Evolutionary conservation across 2,888 invertebrate genomes (phyloP).

Genomic region (Oscheius sp.): DNA sequence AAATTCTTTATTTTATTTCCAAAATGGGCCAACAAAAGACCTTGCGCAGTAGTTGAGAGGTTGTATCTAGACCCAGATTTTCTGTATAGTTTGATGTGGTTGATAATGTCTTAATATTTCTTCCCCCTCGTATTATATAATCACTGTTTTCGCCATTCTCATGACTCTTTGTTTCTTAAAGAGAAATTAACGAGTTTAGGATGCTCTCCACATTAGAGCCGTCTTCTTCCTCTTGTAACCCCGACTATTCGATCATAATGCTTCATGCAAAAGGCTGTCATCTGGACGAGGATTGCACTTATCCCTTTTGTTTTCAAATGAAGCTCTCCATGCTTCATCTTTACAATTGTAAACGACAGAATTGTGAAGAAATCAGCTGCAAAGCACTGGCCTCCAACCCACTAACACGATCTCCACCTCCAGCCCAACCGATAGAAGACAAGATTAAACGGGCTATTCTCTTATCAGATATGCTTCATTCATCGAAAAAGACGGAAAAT

Average conservation of each 20-base stretch:
- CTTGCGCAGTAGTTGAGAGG: too few species aligned
- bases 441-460: background rate
- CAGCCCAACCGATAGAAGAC: background rate
- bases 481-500: background rate
- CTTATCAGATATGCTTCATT: background rate
- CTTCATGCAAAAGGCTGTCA: background rate
- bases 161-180: too few species aligned
- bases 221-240: background rate
- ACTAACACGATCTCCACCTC: background rate
- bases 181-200: too few species aligned
- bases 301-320: background rate
- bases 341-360: background rate
- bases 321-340: conserved; percentile 1
- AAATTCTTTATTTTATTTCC: too few species aligned
- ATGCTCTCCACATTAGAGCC: too few species aligned
- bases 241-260: background rate
- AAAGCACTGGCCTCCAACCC: background rate
- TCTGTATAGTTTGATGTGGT: too few species aligned
- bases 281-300: background rate
- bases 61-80: too few species aligned
- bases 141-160: too few species aligned
- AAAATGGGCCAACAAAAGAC: too few species aligned
- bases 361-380: background rate
- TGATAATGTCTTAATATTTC: too few species aligned
- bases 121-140: too few species aligned